These are phyloP conservation scores for Nansenia antarctica DNA, from an alignment of 2,113 vertebrate species.

Conservation along the genomic window DNA sequence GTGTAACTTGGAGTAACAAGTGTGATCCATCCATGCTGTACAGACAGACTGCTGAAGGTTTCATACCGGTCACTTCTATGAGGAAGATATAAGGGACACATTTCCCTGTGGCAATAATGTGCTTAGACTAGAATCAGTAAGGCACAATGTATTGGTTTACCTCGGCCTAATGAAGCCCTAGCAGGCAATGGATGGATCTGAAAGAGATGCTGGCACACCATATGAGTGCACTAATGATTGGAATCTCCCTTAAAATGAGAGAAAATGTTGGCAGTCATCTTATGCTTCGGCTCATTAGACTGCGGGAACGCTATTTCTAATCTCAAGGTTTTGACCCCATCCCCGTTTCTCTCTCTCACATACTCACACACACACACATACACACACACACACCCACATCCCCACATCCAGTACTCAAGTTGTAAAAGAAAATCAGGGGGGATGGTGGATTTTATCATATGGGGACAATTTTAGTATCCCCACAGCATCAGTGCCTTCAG, in stretches of 20 bases:
- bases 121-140: not conserved
- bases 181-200: not conserved
- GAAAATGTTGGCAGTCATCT: not conserved
- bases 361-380: not conserved
- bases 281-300: not conserved
- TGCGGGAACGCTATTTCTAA: not conserved
- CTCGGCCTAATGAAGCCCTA: not conserved
- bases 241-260: not conserved
- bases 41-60: not conserved
- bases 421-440: too few relatives aligned
- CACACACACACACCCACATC: slow-evolving; percentile 2
- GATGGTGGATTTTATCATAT: too few relatives aligned
- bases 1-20: not conserved
- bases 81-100: not conserved
- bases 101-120: not conserved
- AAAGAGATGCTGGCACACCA: not conserved
- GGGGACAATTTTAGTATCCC: too few relatives aligned
- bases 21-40: not conserved
- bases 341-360: too few relatives aligned
- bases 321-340: not conserved
- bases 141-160: not conserved
- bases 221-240: not conserved
- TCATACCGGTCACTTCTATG: not conserved
- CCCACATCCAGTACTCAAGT: too few relatives aligned
- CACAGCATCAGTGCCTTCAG: too few relatives aligned